These are phyloP conservation scores for Grantiella picta DNA, from an alignment of 2,113 vertebrate genomes.

Conservation along the genomic window DNA sequence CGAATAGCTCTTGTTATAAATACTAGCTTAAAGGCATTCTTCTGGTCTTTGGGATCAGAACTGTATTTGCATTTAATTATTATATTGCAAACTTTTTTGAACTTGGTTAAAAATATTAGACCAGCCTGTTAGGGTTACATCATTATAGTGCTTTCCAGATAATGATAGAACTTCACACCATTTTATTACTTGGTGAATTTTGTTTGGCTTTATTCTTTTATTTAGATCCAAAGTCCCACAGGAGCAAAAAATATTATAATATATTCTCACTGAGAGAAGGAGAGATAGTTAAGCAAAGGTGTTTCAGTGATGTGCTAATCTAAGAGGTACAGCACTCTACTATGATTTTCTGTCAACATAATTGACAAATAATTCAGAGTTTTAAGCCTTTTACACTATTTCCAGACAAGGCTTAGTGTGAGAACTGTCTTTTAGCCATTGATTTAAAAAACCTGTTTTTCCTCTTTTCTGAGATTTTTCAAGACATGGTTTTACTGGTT, in stretches of 20 bases:
- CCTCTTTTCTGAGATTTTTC: neutral
- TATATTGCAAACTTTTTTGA: slow-evolving; percentile 73
- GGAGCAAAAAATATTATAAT: neutral
- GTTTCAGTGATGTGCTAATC: neutral
- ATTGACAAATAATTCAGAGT: slow-evolving; percentile 37
- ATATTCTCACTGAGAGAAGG: neutral
- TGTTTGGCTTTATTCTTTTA: neutral
- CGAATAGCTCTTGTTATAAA: slow-evolving; percentile 80
- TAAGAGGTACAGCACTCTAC: neutral
- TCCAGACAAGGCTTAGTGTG: neutral
- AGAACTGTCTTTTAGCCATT: neutral
- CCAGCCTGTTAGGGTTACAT: slow-evolving; percentile 48
- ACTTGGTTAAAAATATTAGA: slow-evolving; percentile 65
- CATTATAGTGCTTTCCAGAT: neutral
- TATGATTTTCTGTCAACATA: neutral
- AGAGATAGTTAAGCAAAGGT: neutral
- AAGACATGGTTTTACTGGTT: neutral
- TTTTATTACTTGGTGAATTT: neutral
- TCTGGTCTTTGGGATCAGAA: slow-evolving; percentile 71
- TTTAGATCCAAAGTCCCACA: neutral
- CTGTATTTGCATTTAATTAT: slow-evolving; percentile 83
- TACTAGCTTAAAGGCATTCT: slow-evolving; percentile 83
- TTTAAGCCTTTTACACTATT: slow-evolving; percentile 12
- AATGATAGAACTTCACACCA: neutral
- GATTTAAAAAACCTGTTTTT: neutral